These are phyloP conservation scores for Camptogramma bilineatum DNA, from an alignment of 2,888 invertebrate species.

Conservation along the genomic window DNA sequence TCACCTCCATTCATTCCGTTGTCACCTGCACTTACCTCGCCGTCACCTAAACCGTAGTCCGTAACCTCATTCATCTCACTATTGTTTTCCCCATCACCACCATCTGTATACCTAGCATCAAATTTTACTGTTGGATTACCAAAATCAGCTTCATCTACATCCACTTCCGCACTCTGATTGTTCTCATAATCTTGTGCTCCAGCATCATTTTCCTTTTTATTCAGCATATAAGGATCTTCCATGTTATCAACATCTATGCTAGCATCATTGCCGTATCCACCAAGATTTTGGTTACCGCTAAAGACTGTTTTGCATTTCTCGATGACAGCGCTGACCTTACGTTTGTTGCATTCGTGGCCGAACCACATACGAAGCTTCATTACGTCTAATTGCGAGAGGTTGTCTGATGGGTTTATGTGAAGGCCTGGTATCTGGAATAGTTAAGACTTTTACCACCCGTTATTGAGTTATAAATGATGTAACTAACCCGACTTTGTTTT, in stretches of 20 bases:
- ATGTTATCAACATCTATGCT: constrained; percentile 10
- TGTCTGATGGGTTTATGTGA: constrained; percentile 56
- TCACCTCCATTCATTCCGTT: too few relatives aligned
- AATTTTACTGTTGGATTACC: not conserved
- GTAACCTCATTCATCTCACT: not conserved
- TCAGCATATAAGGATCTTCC: not conserved
- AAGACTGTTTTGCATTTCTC: constrained; percentile 56
- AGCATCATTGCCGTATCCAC: not conserved
- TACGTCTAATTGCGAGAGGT: constrained; percentile 66
- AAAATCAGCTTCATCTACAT: not conserved
- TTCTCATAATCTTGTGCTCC: not conserved
- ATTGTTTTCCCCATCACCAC: not conserved
- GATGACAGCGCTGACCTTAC: constrained; percentile 59
- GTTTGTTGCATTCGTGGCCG: constrained; percentile 67
- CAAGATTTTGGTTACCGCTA: not conserved
- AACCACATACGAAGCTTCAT: constrained; percentile 65
- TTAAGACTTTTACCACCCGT: not conserved
- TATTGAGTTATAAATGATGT: too few relatives aligned
- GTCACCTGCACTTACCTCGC: too few relatives aligned
- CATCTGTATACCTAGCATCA: not conserved
- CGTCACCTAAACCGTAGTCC: not conserved
- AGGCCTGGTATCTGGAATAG: constrained; percentile 62
- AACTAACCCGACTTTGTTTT: too few relatives aligned
- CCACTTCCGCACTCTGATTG: not conserved
- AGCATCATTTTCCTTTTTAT: not conserved